A percentile compares a stretch with the other conserved stretches of the same genome.
Conservation (phyloP, 2,113 vertebrate genomes). For the Myiozetetes cayanensis region DNA sequence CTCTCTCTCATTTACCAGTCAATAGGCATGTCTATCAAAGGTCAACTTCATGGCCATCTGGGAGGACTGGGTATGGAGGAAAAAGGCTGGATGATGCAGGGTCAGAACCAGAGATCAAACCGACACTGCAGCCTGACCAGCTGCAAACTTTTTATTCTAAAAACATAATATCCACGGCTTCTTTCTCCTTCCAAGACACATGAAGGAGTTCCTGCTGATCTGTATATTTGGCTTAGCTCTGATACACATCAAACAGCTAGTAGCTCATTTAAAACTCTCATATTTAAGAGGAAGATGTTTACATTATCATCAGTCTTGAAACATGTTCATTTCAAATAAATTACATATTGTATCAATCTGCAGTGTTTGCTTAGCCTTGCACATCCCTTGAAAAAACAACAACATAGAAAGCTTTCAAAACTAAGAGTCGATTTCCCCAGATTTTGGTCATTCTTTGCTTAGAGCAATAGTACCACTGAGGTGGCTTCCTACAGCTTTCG, state of each 20-base stretch:
- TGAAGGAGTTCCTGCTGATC: neutral
- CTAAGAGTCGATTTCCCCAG: neutral
- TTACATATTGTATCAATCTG: neutral
- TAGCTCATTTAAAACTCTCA: neutral
- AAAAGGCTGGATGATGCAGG: neutral
- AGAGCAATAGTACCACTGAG: neutral
- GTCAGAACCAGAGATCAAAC: neutral
- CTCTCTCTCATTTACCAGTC: conserved; percentile 7
- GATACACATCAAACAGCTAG: neutral
- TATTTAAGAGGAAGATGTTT: neutral
- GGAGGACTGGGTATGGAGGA: neutral
- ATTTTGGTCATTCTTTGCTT: neutral
- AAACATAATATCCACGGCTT: neutral
- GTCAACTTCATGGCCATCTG: conserved; percentile 36
- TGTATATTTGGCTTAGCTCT: neutral
- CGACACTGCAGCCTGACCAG: neutral
- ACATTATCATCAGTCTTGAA: neutral
- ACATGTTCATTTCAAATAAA: neutral
- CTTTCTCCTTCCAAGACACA: neutral
- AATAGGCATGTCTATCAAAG: neutral
- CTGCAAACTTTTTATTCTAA: neutral
- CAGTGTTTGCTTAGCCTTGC: neutral
- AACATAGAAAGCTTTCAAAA: neutral
- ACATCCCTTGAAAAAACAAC: neutral
- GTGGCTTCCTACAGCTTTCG: neutral